Evolutionary conservation across 2,888 invertebrate species (phyloP), one percentile per base, ranked within the genome.

Genomic region (Rugalucina vietnamica): DNA sequence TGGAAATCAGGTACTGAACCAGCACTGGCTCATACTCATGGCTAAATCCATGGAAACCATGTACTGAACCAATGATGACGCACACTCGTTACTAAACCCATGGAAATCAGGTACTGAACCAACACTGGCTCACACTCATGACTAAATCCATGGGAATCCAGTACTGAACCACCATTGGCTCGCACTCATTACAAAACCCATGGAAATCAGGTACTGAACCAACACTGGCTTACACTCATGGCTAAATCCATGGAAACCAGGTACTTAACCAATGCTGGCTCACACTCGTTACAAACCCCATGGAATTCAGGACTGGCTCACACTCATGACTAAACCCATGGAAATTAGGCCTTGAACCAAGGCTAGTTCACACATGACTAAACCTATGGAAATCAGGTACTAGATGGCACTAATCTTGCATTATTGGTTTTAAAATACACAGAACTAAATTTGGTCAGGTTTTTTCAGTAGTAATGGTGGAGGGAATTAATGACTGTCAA

Each of bases 181-280:
- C 95, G n/a, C n/a, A 97, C 97, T n/a, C n/a, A n/a, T n/a, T n/a
- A n/a, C n/a, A n/a, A n/a, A n/a, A n/a, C n/a, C 95, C 96, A 97
- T 98, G 96, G 97, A 98, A 93, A 98, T 98, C 95, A 97, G 98
- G 98, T 98, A n/a, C n/a, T n/a, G n/a, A n/a, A n/a, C n/a, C n/a
- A n/a, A n/a, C n/a, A n/a, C n/a, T n/a, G n/a, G n/a, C n/a, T n/a
- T n/a, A n/a, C n/a, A n/a, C n/a, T n/a, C n/a, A n/a, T n/a, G n/a
- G n/a, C n/a, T n/a, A n/a, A n/a, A n/a, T n/a, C n/a, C n/a, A n/a
- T n/a, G n/a, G n/a, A n/a, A n/a, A n/a, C n/a, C n/a, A n/a, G n/a
- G n/a, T n/a, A n/a, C n/a, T n/a, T n/a, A 99, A 99, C 96, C 97
- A 98, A 95, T 96, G 99, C 92, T 99, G 99, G 99, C 98, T 98